Base-by-base conservation (phyloP, 2,797 vertebrate species). In the Cuniculus paca region DNA sequence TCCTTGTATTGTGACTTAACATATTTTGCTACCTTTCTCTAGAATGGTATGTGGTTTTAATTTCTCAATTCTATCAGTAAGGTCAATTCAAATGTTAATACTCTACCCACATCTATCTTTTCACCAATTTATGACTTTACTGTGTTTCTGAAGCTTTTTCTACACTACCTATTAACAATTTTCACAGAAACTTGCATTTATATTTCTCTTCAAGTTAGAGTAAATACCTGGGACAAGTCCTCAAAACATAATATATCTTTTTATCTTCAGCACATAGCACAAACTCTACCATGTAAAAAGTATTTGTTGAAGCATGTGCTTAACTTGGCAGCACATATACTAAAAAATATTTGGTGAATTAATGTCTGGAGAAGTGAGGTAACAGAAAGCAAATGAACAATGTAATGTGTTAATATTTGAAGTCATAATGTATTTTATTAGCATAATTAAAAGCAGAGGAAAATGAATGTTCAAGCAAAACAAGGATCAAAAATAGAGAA, bases 181-280 rank as follows among this genome's bases (percentile, higher is more conserved):
- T 93, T 14, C 0, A 68, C 20, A 85, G 52, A 11, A 70, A 31
- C 6, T 42, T 88, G 12, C 9, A 8, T 82, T 70, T 75, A 48
- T 20, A 92, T 65, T 95, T 88, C 6, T 83, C 61, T 96, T 93
- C 31, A 72, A 54, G 60, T 90, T 68, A 78, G 14, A 80, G 54
- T 70, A 87, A 83, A 5, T 80, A 9, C 24, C 9, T 77, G 70
- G 77, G 4, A n/a, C 45, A 72, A 39, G 22, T 68, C 11, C 79
- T 96, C 34, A 58, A 90, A 90, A 81, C 14, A 45, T 0, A 2
- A 34, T 0, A 2, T 34, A 42, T 58, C 13, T 78, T 88, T 82
- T 74, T 86, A 22, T n/a, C 39, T 31, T 50, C 4, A 58, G 24
- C 22, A 8, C 17, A 42, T 65, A 54, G 36, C 14, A 56, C n/a